Base-by-base conservation (phyloP, 2,113 vertebrate genomes). In the Eptesicus fuscus region DNA sequence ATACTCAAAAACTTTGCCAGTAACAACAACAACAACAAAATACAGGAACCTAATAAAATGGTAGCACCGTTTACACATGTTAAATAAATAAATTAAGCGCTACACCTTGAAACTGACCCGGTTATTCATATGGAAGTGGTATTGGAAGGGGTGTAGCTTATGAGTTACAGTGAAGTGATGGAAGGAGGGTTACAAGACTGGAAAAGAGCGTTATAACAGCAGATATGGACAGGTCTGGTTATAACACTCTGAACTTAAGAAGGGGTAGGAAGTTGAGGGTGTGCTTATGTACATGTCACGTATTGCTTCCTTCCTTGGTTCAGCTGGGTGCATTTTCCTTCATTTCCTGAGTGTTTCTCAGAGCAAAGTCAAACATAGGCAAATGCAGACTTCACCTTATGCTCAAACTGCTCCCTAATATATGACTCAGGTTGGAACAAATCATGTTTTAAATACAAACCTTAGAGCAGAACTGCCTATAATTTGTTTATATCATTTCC, bases 391-490 rank as follows among this genome's bases (percentile, higher is more conserved):
- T 90, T 78, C 83, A 49, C 85, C 67, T 90, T 67, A 56, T 7
- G 11, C 17, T 83, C 84, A 83, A 61, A 74, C 37, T 35, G 51
- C 53, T 82, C 56, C 56, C 37, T 80, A 20, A 84, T 35, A 32
- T 47, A 47, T 79, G 65, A 94, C 82, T 59, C 25, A 8, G 69
- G 30, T 37, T 74, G 56, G 47, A 90, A 92, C 56, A 79, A 89
- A 90, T 90, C 37, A 4, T 65, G 83, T 86, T 92, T 95, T 80
- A 40, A 92, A 67, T 76, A 90, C 16, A 83, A 70, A 37, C 14
- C 59, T 76, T 47, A 56, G 9, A 80, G 44, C 28, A 88, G 83
- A 88, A 44, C 69, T 17, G 47, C 67, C 69, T 32, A 0, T 67
- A 82, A 53, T 95, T 42, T 93, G 51, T 87, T 92, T 44, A 25